Base-by-base conservation (phyloP, 2,888 invertebrate genomes). In the Eledona agricola region DNA sequence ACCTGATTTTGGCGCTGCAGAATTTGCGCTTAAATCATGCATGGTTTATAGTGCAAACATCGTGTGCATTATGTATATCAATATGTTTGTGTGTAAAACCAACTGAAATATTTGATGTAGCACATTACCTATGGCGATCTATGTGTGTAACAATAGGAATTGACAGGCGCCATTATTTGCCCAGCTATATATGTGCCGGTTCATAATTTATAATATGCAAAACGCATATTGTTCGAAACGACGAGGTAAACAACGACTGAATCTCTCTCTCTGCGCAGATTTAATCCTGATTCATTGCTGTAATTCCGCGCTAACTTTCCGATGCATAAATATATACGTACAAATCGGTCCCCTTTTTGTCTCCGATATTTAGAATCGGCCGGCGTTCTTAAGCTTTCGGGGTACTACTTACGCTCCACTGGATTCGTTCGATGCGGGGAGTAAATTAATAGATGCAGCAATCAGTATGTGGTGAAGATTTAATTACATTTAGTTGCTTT, bases 181-280 rank as follows among this genome's bases (percentile, higher is more conserved):
- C 34, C 56, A 55, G 58, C 58, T 60, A 59, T 57, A 60, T 64
- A 60, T 63, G n/a, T n/a, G 55, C 52, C 57, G 58, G 58, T 61
- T 63, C 60, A 60, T 66, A 65, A 67, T 67, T 65, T 65, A 67
- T 65, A 63, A 62, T 63, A 59, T 65, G 58, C 62, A 63, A 67
- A 66, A 65, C 63, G 61, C 62, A 66, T 65, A 66, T 64, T 64
- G 64, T 66, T 59, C 53, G 58, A 32, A 51, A 55, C 57, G 52
- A 35, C 53, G 43, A 47, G 60, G 63, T 63, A 64, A 60, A 63
- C 57, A 59, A 56, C 57, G 42, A 50, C 56, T 52, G 38, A 49
- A 38, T 52, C 40, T 10, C 26, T 4, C 51, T 50, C n/a, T n/a
- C n/a, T n/a, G n/a, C n/a, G 56, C 54, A 59, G 61, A 57, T 34